Percentiles rank a stretch among this genome's conserved stretches.
phyloP scores from a whole-genome alignment of 2,797 vertebrate species.

The Enteromius viviparus region DNA sequence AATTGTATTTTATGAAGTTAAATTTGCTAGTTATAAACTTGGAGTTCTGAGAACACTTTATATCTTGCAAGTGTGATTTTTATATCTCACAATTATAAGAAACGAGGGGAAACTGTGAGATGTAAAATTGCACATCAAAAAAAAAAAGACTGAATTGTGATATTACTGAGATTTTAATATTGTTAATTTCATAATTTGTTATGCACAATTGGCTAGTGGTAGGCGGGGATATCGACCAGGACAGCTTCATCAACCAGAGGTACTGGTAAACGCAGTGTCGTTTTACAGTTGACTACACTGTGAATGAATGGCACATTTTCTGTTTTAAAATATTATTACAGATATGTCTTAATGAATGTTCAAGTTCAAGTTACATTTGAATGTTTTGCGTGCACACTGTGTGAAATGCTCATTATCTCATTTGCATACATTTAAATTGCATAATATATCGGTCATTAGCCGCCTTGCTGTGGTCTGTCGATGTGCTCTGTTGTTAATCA shows the following conservation, averaged over 20 bases:
- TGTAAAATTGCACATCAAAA: not conserved
- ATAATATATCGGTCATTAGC: conserved; percentile 4
- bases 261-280: not conserved
- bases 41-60: too few species aligned
- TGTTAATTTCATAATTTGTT: not conserved
- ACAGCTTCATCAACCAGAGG: not conserved
- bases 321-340: not conserved
- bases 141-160: not conserved
- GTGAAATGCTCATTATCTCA: not conserved
- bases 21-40: too few species aligned
- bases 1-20: too few species aligned
- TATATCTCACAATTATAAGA: too few species aligned
- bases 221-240: not conserved
- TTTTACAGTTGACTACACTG: not conserved
- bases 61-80: too few species aligned
- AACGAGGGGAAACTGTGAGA: not conserved
- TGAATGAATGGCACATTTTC: not conserved
- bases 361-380: not conserved
- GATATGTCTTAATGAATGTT: not conserved
- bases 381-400: not conserved
- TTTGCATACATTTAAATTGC: not conserved
- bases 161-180: not conserved
- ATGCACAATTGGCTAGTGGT: not conserved
- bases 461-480: conserved; percentile 8
- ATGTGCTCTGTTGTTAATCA: conserved; percentile 20